phyloP scores from a whole-genome alignment of 2,113 vertebrate species.

The Amazona vittata region DNA sequence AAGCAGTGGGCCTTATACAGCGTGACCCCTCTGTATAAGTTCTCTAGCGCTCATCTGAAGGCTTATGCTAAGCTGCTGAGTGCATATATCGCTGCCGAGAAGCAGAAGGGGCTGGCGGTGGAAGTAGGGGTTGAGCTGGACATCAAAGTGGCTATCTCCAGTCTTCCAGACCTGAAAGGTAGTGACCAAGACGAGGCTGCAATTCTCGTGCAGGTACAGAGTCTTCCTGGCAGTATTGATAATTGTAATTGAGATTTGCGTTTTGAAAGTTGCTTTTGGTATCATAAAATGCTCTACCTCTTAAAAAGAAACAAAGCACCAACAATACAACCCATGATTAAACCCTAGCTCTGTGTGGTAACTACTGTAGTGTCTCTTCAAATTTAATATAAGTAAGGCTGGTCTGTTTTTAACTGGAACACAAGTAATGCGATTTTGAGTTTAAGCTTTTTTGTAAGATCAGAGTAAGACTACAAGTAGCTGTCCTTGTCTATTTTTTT shows the following conservation, averaged over 20 bases:
- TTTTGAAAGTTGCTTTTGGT: background rate
- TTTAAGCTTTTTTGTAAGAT: background rate
- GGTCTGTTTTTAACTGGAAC: background rate
- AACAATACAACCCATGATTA: fast-evolving
- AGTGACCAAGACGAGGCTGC: slow-evolving; percentile 77
- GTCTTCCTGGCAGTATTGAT: background rate
- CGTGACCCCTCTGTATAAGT: slow-evolving; percentile 88
- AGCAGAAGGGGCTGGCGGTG: slow-evolving; percentile 83
- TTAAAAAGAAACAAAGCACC: no score
- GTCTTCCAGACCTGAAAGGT: slow-evolving; percentile 77
- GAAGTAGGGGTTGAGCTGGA: slow-evolving; percentile 76
- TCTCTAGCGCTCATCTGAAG: slow-evolving; percentile 76
- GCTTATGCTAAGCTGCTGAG: slow-evolving; percentile 83
- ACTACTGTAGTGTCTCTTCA: background rate
- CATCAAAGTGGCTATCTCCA: slow-evolving; percentile 78
- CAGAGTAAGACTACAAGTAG: background rate
- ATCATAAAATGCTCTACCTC: background rate
- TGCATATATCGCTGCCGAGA: slow-evolving; percentile 83
- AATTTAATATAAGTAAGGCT: background rate
- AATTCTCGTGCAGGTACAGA: slow-evolving; percentile 85
- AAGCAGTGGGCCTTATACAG: slow-evolving; percentile 89
- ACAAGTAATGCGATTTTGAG: background rate
- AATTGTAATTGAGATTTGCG: fast-evolving
- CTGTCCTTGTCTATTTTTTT: background rate
- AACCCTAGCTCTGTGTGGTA: fast-evolving